Conservation (phyloP, 2,888 invertebrate genomes). For the Antheraea yamamai region DNA sequence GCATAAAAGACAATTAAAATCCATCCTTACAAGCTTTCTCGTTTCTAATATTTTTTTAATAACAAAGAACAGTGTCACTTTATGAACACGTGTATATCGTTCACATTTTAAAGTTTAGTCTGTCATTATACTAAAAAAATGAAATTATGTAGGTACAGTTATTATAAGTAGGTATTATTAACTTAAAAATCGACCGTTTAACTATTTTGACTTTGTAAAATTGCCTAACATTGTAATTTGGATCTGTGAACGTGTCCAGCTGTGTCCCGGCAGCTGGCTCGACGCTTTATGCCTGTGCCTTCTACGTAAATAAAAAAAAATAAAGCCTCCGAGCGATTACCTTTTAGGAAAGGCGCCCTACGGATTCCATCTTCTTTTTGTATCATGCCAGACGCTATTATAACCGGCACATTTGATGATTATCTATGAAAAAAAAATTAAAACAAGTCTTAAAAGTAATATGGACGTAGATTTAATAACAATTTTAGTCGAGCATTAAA, state of each 20-base stretch:
- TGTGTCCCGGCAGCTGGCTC: slow-evolving; percentile 69
- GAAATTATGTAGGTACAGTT: not conserved
- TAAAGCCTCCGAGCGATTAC: slow-evolving; percentile 62
- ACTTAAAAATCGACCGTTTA: not conserved
- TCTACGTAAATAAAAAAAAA: slow-evolving; percentile 60
- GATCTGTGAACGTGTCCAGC: slow-evolving; percentile 52
- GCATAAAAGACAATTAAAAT: too few relatives aligned
- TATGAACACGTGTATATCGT: not conserved
- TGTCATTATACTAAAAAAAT: too few relatives aligned
- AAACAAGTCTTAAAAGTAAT: not conserved
- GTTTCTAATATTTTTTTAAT: too few relatives aligned
- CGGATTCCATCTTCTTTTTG: slow-evolving; percentile 65
- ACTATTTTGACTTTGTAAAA: slow-evolving; percentile 20
- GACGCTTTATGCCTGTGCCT: slow-evolving; percentile 65
- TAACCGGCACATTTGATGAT: slow-evolving; percentile 66
- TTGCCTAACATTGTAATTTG: slow-evolving; percentile 26
- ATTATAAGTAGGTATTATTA: not conserved
- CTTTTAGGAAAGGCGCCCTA: slow-evolving; percentile 71
- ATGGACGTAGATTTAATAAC: not conserved
- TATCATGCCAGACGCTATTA: slow-evolving; percentile 61
- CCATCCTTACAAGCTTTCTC: too few relatives aligned
- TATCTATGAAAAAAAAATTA: slow-evolving; percentile 43
- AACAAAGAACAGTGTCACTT: not conserved
- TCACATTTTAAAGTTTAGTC: not conserved
- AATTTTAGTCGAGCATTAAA: not conserved